These are phyloP conservation scores for Malurus melanocephalus DNA, from an alignment of 2,113 vertebrate genomes.

Conservation along the genomic window DNA sequence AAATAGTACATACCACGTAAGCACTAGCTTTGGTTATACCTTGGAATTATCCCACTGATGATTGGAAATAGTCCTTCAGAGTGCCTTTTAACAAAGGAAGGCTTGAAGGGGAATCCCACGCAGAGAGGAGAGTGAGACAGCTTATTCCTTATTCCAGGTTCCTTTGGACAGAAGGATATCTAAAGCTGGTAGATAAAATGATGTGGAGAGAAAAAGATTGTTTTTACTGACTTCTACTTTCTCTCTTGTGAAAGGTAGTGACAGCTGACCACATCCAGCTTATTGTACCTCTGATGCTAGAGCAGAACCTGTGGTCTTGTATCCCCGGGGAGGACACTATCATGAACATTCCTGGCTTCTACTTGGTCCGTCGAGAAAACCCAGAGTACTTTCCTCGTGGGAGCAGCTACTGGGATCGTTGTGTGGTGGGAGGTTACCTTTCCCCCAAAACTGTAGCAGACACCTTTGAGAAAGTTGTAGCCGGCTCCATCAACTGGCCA, in stretches of 20 bases:
- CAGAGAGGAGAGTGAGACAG: background rate
- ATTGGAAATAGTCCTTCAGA: background rate
- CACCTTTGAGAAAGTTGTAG: constrained; percentile 90
- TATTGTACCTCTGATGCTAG: constrained; percentile 90
- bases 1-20: background rate
- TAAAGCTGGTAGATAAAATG: background rate
- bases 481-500: constrained; percentile 96
- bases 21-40: background rate
- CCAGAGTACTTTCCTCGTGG: constrained; percentile 94
- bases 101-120: background rate
- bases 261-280: constrained; percentile 95
- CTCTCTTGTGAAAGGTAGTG: constrained; percentile 80
- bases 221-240: background rate
- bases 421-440: constrained; percentile 95
- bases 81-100: background rate
- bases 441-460: constrained; percentile 91
- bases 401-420: constrained; percentile 98
- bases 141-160: background rate
- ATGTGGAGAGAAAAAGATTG: background rate
- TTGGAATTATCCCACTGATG: background rate
- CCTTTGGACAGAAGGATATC: background rate
- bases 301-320: constrained; percentile 94
- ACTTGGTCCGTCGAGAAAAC: constrained; percentile 92
- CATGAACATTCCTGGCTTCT: constrained; percentile 96
- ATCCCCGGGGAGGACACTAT: constrained; percentile 96